These are phyloP conservation scores for Caenorhabditis japonica DNA, from an alignment of 2,888 invertebrate species.

Conservation along the genomic window DNA sequence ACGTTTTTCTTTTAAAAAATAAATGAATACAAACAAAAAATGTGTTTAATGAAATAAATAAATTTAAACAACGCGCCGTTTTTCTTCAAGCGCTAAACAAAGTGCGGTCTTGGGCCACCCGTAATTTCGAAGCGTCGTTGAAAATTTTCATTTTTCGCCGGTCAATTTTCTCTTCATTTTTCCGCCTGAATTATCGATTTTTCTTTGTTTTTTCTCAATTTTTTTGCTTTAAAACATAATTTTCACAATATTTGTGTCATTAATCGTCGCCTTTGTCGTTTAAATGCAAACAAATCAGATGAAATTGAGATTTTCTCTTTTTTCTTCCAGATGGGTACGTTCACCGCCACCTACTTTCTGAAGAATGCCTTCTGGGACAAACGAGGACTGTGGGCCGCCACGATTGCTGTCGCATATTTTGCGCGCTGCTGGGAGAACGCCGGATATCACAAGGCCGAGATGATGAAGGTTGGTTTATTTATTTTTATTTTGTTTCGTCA, in stretches of 20 bases:
- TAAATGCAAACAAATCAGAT: background rate
- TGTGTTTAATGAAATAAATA: too few species aligned
- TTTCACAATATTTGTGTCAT: background rate
- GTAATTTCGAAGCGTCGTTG: background rate
- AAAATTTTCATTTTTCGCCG: background rate
- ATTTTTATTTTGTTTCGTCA: background rate
- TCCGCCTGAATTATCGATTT: conserved; percentile 1
- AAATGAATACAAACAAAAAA: too few species aligned
- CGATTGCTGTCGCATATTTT: conserved; percentile 61
- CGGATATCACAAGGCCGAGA: conserved; percentile 62
- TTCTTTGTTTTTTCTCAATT: background rate
- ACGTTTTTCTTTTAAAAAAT: background rate
- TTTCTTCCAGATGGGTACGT: conserved; percentile 66
- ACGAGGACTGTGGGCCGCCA: conserved; percentile 52
- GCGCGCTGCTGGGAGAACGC: conserved; percentile 66
- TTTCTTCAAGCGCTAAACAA: too few species aligned
- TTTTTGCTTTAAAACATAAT: background rate
- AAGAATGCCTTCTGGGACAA: conserved; percentile 63
- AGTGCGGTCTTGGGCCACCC: too few species aligned
- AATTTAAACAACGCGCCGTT: too few species aligned
- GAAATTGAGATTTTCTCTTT: background rate
- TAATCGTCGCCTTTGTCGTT: conserved; percentile 8
- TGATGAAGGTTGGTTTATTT: conserved; percentile 67
- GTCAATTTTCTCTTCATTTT: background rate
- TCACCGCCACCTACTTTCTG: conserved; percentile 65